Evolutionary conservation across 2,888 invertebrate species (phyloP).

Genomic region (Ochlodes sylvanus): DNA sequence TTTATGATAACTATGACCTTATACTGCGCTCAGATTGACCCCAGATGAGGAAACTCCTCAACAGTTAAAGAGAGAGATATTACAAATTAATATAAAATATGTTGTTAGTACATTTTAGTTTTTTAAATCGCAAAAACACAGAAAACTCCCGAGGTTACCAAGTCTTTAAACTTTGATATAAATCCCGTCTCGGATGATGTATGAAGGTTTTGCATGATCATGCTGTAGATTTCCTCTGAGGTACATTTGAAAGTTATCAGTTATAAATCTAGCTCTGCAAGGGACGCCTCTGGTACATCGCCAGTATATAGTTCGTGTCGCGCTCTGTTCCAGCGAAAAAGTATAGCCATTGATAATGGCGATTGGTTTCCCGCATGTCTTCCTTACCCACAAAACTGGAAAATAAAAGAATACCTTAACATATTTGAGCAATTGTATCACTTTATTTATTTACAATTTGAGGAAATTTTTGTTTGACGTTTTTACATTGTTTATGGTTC

Average conservation of each 20-base stretch:
- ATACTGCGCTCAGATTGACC: too few species aligned
- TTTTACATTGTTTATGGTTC: too few species aligned
- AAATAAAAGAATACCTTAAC: not conserved
- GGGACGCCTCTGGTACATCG: slow-evolving; percentile 44
- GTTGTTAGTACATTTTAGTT: too few species aligned
- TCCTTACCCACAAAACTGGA: slow-evolving; percentile 49
- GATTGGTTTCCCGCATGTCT: slow-evolving; percentile 48
- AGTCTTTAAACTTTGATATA: slow-evolving; percentile 40
- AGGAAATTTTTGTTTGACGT: too few species aligned
- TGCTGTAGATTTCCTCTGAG: slow-evolving; percentile 4
- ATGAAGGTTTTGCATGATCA: slow-evolving; percentile 43
- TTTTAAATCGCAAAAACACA: too few species aligned
- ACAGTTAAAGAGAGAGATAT: too few species aligned
- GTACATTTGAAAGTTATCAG: not conserved
- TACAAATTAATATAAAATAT: too few species aligned
- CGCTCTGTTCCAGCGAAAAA: slow-evolving; percentile 42
- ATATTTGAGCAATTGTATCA: not conserved
- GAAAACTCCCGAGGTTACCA: too few species aligned
- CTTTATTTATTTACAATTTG: too few species aligned
- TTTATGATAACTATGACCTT: too few species aligned
- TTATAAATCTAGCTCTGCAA: slow-evolving; percentile 44
- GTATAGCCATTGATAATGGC: slow-evolving; percentile 52
- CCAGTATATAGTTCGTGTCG: slow-evolving; percentile 42
- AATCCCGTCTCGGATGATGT: slow-evolving; percentile 38
- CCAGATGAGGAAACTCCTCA: too few species aligned